These are phyloP conservation scores for Bombyx mori DNA, from an alignment of 1,140 invertebrate genomes.

Conservation along the genomic window DNA sequence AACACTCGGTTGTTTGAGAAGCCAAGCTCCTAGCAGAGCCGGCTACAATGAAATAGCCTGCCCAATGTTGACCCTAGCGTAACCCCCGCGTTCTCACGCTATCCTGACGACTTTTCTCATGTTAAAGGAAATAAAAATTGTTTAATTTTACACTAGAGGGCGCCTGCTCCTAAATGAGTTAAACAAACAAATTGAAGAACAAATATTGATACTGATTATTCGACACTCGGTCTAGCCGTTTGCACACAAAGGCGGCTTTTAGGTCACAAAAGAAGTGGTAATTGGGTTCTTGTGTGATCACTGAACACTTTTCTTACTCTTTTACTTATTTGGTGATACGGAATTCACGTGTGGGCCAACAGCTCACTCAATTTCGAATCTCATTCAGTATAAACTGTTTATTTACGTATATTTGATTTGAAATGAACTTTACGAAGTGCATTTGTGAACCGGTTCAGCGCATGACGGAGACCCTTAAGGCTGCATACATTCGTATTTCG, in stretches of 20 bases:
- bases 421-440: no score
- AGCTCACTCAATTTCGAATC: no score
- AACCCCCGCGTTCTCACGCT: slow-evolving; percentile 51
- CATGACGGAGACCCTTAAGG: no score
- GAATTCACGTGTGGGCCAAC: not conserved
- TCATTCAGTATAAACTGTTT: no score
- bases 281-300: slow-evolving; percentile 51
- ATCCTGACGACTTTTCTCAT: slow-evolving; percentile 53
- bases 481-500: no score
- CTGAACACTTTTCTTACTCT: slow-evolving; percentile 40
- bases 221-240: slow-evolving; percentile 19
- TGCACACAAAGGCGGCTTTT: slow-evolving; percentile 53
- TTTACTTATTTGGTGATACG: slow-evolving; percentile 1
- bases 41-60: slow-evolving; percentile 38
- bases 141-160: slow-evolving; percentile 43
- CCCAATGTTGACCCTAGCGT: slow-evolving; percentile 57
- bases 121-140: slow-evolving; percentile 28
- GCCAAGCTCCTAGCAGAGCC: slow-evolving; percentile 30
- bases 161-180: slow-evolving; percentile 42
- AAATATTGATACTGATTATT: slow-evolving; percentile 59
- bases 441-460: no score
- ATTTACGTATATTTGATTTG: no score
- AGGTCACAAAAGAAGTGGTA: slow-evolving; percentile 54
- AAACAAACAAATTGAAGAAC: slow-evolving; percentile 52
- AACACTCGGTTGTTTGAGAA: slow-evolving; percentile 41